phyloP scores from a whole-genome alignment of 2,797 vertebrate genomes.

The Amphiprion clarkii region DNA sequence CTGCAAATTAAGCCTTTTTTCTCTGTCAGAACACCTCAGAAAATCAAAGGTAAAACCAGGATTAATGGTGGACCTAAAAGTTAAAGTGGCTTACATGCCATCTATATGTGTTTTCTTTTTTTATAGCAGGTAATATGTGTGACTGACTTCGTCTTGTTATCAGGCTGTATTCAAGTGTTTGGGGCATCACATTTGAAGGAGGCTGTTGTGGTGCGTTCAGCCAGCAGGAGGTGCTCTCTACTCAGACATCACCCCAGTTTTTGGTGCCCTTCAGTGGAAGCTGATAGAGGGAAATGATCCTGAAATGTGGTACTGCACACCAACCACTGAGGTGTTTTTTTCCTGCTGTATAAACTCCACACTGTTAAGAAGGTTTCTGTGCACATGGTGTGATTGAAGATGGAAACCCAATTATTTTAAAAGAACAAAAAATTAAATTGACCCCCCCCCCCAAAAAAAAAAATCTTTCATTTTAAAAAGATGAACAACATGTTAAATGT shows the following conservation, averaged over 20 bases:
- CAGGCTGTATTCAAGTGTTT: background rate
- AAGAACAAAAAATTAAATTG: too few species aligned
- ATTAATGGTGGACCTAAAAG: too few species aligned
- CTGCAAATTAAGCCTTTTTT: too few species aligned
- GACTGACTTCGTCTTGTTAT: too few species aligned
- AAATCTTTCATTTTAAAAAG: too few species aligned
- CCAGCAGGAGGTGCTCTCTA: conserved; percentile 72
- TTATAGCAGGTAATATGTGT: background rate
- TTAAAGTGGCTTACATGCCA: background rate
- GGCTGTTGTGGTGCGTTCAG: background rate
- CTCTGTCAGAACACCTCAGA: background rate
- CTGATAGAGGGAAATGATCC: background rate
- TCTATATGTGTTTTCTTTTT: background rate
- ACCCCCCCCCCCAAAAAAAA: too few species aligned
- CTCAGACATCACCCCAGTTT: background rate
- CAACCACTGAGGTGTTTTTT: background rate
- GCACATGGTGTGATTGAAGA: too few species aligned
- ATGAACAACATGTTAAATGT: too few species aligned
- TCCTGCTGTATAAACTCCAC: background rate
- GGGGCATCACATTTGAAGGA: background rate
- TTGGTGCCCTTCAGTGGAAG: background rate
- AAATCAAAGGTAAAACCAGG: background rate
- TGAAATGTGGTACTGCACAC: too few species aligned
- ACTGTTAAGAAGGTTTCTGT: too few species aligned
- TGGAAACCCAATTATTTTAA: too few species aligned